phyloP scores from a whole-genome alignment of 2,113 vertebrate species.

The Vanacampus margaritifer region DNA sequence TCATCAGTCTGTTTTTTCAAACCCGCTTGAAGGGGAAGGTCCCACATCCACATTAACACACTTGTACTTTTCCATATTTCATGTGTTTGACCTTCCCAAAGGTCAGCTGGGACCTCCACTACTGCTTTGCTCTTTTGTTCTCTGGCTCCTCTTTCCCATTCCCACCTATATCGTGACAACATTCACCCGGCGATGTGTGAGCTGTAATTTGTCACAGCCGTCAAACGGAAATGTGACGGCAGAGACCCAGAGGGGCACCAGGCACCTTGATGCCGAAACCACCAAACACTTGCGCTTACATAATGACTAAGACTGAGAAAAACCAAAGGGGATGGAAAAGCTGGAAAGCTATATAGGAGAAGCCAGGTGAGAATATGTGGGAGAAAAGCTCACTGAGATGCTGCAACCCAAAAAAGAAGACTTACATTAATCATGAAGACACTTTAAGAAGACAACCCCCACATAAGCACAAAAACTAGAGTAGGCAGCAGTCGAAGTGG shows the following conservation, averaged over 20 bases:
- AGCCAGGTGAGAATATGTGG: slow-evolving; percentile 17
- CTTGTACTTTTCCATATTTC: slow-evolving; percentile 27
- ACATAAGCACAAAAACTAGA: slow-evolving; percentile 43
- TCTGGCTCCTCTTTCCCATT: slow-evolving; percentile 31
- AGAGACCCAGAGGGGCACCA: slow-evolving; percentile 42
- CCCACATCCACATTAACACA: slow-evolving; percentile 21
- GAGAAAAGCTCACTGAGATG: slow-evolving; percentile 42
- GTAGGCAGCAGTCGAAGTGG: slow-evolving; percentile 38
- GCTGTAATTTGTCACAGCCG: slow-evolving; percentile 68
- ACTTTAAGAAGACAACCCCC: slow-evolving; percentile 63
- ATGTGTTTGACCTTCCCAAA: slow-evolving; percentile 51
- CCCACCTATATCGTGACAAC: slow-evolving; percentile 45
- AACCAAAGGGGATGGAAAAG: slow-evolving; percentile 24
- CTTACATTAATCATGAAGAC: slow-evolving; percentile 72
- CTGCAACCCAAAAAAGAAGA: slow-evolving; percentile 29
- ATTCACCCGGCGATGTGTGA: slow-evolving; percentile 50
- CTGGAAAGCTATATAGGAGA: slow-evolving; percentile 36
- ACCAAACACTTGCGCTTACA: slow-evolving; percentile 52
- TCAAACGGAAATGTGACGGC: slow-evolving; percentile 62
- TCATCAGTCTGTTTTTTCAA: slow-evolving; percentile 19
- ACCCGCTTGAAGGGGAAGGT: slow-evolving; percentile 22
- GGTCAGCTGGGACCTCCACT: slow-evolving; percentile 35
- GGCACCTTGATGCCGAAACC: slow-evolving; percentile 55
- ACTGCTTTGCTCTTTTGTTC: slow-evolving; percentile 37
- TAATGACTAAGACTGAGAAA: slow-evolving; percentile 48